phyloP scores from a whole-genome alignment of 2,113 vertebrate species.

The Ammodytes dubius region DNA sequence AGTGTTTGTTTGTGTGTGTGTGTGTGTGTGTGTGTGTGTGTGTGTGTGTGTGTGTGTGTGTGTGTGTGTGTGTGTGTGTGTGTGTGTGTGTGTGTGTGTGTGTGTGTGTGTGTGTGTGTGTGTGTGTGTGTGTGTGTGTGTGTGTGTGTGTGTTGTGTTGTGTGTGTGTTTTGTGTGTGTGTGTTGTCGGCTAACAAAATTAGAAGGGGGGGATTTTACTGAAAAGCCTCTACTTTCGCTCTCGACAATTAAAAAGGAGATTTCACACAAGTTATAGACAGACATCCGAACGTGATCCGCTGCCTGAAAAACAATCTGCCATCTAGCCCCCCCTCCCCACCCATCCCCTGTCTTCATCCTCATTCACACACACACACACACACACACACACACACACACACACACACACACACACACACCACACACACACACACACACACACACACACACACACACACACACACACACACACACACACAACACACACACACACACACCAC shows the following conservation, averaged over 20 bases:
- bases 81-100: background rate
- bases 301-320: constrained; percentile 56
- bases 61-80: constrained; percentile 14
- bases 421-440: constrained; percentile 39
- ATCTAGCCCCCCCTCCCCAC: constrained; percentile 33
- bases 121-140: background rate
- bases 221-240: constrained; percentile 62
- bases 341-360: constrained; percentile 44
- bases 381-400: constrained; percentile 39
- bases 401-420: constrained; percentile 11
- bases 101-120: constrained; percentile 1
- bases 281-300: constrained; percentile 12
- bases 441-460: constrained; percentile 28
- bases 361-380: constrained; percentile 32
- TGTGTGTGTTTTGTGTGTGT: background rate
- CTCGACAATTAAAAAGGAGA: constrained; percentile 72
- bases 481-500: constrained; percentile 37
- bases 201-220: constrained; percentile 48
- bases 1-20: background rate
- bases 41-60: background rate
- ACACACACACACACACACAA: constrained; percentile 40
- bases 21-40: background rate
- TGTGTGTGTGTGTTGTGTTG: background rate
- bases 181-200: constrained; percentile 14
- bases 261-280: constrained; percentile 55